Conservation (phyloP, 2,888 invertebrate genomes). For the Prosopocoilus inquinatus region DNA sequence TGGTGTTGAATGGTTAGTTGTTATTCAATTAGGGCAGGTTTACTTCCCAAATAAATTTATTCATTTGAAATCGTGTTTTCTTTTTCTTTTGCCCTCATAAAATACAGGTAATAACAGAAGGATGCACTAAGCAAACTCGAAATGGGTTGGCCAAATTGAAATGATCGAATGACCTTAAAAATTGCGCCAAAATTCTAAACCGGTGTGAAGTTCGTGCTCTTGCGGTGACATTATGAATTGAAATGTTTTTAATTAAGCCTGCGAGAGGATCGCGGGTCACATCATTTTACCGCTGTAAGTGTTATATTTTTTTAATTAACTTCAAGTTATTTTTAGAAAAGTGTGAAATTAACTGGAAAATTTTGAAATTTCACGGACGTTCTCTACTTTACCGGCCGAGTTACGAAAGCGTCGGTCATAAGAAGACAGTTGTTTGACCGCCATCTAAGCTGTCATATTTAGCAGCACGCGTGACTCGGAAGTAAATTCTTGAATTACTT, state of each 20-base stretch:
- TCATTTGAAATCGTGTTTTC: not conserved
- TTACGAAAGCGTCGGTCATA: conserved; percentile 17
- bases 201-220: no score
- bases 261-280: no score
- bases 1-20: conserved; percentile 17
- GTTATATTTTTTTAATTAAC: no score
- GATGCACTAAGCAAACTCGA: no score
- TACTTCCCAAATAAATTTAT: conserved; percentile 3
- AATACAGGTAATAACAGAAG: no score
- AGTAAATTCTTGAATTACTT: conserved; percentile 25
- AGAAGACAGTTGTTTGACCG: conserved; percentile 30
- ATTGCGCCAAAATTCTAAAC: no score
- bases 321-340: no score
- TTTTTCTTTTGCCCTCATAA: not conserved
- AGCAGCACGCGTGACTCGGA: conserved; percentile 26
- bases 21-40: conserved; percentile 4
- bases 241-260: no score
- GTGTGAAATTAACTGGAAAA: not conserved
- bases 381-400: conserved; percentile 12
- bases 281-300: no score
- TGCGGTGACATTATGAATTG: no score
- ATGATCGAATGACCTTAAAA: no score
- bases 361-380: not conserved
- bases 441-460: conserved; percentile 29
- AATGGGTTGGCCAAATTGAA: no score